Evolutionary conservation across 2,797 vertebrate species (phyloP), one percentile per base, ranked within the genome.

Genomic region (Brachymystax lenok): DNA sequence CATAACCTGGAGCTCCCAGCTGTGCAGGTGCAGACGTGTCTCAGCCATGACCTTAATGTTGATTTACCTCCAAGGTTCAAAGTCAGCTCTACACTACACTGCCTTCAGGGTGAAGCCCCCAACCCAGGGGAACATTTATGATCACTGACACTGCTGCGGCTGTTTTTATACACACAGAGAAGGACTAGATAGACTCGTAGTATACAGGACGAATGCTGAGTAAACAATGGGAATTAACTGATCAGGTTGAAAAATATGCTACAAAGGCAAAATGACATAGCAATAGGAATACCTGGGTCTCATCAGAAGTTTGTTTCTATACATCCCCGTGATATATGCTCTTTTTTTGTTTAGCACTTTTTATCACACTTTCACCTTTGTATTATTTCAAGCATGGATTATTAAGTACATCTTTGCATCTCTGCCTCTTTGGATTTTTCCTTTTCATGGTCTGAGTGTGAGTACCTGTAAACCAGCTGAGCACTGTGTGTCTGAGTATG

Each of bases 1-100:
- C 86, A 85, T 61, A 70, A 78, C 85, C 80, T 75, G 73, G 80
- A 46, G 63, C 82, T 74, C 64, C 69, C 80, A 80, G 76, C 81
- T 78, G 77, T 79, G 78, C 88, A 89, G 86, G 88, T 89, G 88
- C 85, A 87, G 85, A 85, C 89, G 78, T 85, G 87, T 86, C 80
- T 74, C 75, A 75, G 19, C 72, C 71, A n/a, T 80, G 80, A 85
- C 86, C 87, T 78, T 83, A 85, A 85, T 85, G 80, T 82, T 91
- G 88, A 91, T 90, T 88, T 86, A 86, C 79, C 71, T 56, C 77
- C 81, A 87, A 83, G 86, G 81, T 87, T 88, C 84, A 75, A 63
- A 59, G 52, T 69, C 30, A 30, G 28, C 30, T 40, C 67, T 21
- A 52, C 40, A 50, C 28, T 24, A 54, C 77, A 24, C 67, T 56